A percentile compares a stretch with the other conserved stretches of the same genome.
Evolutionary conservation across 2,888 invertebrate genomes (phyloP).

Genomic region (Ormyrus rosae): DNA sequence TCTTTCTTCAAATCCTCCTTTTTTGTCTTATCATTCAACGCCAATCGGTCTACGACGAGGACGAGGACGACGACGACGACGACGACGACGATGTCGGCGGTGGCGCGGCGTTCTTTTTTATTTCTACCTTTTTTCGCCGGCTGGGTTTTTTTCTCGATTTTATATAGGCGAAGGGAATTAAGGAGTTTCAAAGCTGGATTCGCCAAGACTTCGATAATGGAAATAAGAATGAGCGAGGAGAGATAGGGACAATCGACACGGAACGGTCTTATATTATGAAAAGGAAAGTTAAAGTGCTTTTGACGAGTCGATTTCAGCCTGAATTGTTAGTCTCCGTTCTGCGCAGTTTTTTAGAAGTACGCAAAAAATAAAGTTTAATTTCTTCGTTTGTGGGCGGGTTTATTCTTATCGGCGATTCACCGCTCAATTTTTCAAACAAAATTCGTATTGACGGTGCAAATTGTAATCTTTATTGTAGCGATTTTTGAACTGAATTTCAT

Average conservation of each 20-base stretch:
- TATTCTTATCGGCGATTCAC: too few species aligned
- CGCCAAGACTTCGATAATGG: conserved; percentile 31
- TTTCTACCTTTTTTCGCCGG: neutral
- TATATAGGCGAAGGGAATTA: conserved; percentile 34
- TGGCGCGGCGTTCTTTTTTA: neutral
- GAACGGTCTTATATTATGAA: conserved; percentile 34
- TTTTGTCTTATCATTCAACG: conserved; percentile 35
- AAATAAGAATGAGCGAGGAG: conserved; percentile 25
- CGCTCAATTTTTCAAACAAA: too few species aligned
- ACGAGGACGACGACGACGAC: neutral
- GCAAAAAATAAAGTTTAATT: conserved; percentile 1
- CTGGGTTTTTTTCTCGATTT: neutral
- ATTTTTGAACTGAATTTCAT: too few species aligned
- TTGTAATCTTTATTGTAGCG: too few species aligned
- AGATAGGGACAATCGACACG: conserved; percentile 36
- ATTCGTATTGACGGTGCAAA: too few species aligned
- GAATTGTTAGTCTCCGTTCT: conserved; percentile 6
- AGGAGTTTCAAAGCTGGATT: conserved; percentile 41
- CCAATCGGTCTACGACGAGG: neutral
- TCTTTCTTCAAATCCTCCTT: conserved; percentile 4
- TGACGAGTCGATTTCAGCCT: conserved; percentile 7
- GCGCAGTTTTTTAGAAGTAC: conserved; percentile 10
- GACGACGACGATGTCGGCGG: conserved; percentile 22
- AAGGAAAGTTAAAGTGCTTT: conserved; percentile 37
- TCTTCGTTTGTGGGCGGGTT: neutral